Evolutionary conservation across 1,140 invertebrate genomes (phyloP), one percentile per base, ranked within the genome.

Genomic region (Drosophila sturtevanti): DNA sequence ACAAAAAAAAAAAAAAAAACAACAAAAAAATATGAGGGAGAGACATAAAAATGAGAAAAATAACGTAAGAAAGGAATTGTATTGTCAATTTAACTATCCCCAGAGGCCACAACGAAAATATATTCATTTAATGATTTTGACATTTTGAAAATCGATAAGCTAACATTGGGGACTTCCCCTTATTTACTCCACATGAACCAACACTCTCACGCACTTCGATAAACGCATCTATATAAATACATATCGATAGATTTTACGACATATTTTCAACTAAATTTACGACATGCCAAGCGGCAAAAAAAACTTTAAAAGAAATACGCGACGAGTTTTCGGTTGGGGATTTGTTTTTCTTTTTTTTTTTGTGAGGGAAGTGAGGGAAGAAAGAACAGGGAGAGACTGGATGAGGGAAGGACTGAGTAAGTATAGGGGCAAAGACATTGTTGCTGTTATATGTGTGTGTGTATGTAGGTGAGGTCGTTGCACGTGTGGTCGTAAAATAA

Each of bases 301-400:
- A 77, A 81, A 74, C 69, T 86, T 74, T 77, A 65, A 73, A 84
- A 74, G 63, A 86, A 86, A 65, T 71, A 67, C 60, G 55, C 59
- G 66, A 48, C 35, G 61, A 48, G 21, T 61, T 14, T 24, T 38
- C 27, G 12, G 35, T 64, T 64, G 59, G 41, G 59, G 22, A n/a
- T 34, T 38, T 56, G 48, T 21, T 48, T 21, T 18, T 9, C 9
- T 48, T 48, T 14, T 35, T 35, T 35, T 35, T 35, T 35, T 9
- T 35, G 2, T 2, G 34, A 44, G 4, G 27, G 31, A n/a, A n/a
- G 52, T 31, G 18, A 6, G 27, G 48, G 6, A 44, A 9, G 41
- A 10, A 31, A 31, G 0, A 31, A 1, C 6, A 1, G 14, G 14
- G 14, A 44, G 41, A 18, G n/a, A 37, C 35, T 38, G 37, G 10